A percentile compares a stretch with the other conserved stretches of the same genome.
Conservation (phyloP, 2,113 vertebrate species). For the Epinephelus moara region DNA sequence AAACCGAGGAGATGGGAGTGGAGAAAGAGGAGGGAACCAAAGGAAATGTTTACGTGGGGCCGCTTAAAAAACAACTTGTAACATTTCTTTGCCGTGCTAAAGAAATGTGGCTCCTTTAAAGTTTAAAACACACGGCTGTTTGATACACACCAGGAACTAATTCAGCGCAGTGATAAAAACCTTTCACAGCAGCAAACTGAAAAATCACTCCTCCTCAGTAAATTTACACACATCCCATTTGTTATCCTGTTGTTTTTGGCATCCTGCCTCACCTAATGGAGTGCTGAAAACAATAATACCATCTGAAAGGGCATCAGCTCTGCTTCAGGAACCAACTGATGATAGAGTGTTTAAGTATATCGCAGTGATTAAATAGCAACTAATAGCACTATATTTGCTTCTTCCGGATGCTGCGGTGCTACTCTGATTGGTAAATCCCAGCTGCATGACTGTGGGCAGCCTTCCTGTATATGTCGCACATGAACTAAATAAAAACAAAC, state of each 20-base stretch:
- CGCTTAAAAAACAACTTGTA: constrained; percentile 62
- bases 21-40: constrained; percentile 30
- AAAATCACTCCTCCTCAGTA: constrained; percentile 44
- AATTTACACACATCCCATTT: constrained; percentile 65
- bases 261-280: constrained; percentile 55
- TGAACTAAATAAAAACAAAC: constrained; percentile 77
- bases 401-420: constrained; percentile 54
- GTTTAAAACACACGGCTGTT: constrained; percentile 30
- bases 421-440: constrained; percentile 61
- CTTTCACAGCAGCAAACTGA: constrained; percentile 39
- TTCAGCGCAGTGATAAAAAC: constrained; percentile 52
- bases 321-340: constrained; percentile 27
- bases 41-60: constrained; percentile 69
- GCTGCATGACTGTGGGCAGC: constrained; percentile 68
- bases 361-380: constrained; percentile 35
- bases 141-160: constrained; percentile 60
- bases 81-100: constrained; percentile 47
- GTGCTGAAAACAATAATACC: constrained; percentile 52
- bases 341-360: constrained; percentile 50
- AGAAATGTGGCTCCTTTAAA: constrained; percentile 38
- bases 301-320: constrained; percentile 44
- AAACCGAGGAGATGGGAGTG: constrained; percentile 36
- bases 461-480: constrained; percentile 75
- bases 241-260: constrained; percentile 70
- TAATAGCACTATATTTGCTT: constrained; percentile 38